Base-by-base conservation (phyloP, 2,113 vertebrate species). In the Oceanodroma tethys region DNA sequence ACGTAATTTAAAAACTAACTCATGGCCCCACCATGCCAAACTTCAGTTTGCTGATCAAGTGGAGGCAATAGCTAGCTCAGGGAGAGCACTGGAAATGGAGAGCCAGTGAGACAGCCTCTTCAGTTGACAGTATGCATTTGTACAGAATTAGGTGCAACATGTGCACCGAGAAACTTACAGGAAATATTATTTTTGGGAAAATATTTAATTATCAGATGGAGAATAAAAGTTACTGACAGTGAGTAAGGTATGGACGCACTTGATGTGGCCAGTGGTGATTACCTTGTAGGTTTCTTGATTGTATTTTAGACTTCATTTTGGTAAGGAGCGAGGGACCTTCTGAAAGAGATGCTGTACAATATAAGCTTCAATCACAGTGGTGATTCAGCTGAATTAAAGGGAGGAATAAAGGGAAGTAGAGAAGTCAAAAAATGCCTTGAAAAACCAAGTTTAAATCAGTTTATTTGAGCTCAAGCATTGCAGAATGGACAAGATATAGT, bases 1-100 rank as follows among this genome's bases (percentile, higher is more conserved):
- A 38, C 30, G 8, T 30, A 3, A 8, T 30, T 55, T 73, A 3
- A 29, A 66, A 38, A 34, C 27, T 10, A 19, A 13, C 32, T 71
- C 3, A 1, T 52, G 40, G 53, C 16, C 48, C 2, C 11, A 8
- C 58, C 2, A 0, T 32, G 43, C 36, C 42, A 29, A 40, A 6
- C 29, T 32, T 67, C 26, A 30, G 29, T 53, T 47, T 43, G 34
- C 70, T 60, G 36, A 36, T 52, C 20, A 47, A 68, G 67, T 0
- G 0, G 60, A 59, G 56, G 43, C 65, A 21, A 2, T 25, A 30
- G 12, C 26, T 70, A 5, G 36, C 27, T 85, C 21, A 10, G 38
- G 47, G 43, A 60, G 42, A 10, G 56, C 43, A 2, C 1, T 75
- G 81, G 52, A 36, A 65, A 14, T 60, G 59, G 25, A 63, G 25